Evolutionary conservation across 2,888 invertebrate genomes (phyloP).

Genomic region (Pogonocherus hispidulus): DNA sequence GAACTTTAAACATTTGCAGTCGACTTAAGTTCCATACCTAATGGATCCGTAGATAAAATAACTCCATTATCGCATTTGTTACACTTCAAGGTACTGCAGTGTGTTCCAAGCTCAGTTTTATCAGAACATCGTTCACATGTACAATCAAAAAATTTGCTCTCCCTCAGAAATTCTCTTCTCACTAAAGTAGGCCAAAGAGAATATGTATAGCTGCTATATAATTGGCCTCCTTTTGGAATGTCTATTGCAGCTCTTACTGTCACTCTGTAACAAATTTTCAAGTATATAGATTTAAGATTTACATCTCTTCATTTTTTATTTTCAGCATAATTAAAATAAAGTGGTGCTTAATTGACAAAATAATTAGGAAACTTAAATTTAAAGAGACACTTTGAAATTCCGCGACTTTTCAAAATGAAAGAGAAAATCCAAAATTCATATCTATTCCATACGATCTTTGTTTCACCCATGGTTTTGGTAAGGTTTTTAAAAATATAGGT

Average conservation of each 20-base stretch:
- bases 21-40: slow-evolving; percentile 71
- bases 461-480: no score
- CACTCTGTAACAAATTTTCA: slow-evolving; percentile 69
- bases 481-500: no score
- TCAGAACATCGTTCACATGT: slow-evolving; percentile 82
- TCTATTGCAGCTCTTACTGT: slow-evolving; percentile 78
- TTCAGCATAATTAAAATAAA: no score
- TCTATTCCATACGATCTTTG: no score
- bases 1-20: no score
- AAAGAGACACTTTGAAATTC: no score
- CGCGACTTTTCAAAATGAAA: no score
- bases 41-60: slow-evolving; percentile 75
- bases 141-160: slow-evolving; percentile 87
- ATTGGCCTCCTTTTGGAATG: slow-evolving; percentile 75
- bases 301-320: no score
- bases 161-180: slow-evolving; percentile 78
- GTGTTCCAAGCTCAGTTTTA: slow-evolving; percentile 84
- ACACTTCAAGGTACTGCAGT: slow-evolving; percentile 85
- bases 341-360: no score
- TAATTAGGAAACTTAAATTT: no score
- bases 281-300: slow-evolving; percentile 7
- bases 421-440: no score
- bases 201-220: slow-evolving; percentile 84
- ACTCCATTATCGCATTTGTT: slow-evolving; percentile 82
- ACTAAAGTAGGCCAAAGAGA: slow-evolving; percentile 80